These are phyloP conservation scores for Balearica regulorum DNA, from an alignment of 2,797 vertebrate genomes.

Conservation along the genomic window DNA sequence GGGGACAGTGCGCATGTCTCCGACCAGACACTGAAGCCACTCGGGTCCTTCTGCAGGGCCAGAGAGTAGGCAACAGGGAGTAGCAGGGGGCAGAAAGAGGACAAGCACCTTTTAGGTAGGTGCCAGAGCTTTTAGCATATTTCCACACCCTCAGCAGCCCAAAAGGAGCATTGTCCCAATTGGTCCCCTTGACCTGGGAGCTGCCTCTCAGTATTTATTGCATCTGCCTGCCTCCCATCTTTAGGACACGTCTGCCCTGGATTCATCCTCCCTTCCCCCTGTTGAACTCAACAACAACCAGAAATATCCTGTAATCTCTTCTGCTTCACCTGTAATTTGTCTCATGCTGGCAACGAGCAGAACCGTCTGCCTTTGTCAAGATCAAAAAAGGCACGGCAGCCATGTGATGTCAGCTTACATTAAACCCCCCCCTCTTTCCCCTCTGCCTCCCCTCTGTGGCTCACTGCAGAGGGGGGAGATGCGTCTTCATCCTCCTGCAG, in stretches of 20 bases:
- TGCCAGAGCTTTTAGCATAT: background rate
- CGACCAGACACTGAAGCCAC: background rate
- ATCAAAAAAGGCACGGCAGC: slow-evolving; percentile 10
- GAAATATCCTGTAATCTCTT: slow-evolving; percentile 57
- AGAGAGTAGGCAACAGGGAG: background rate
- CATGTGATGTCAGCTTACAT: slow-evolving; percentile 25
- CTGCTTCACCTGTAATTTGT: slow-evolving; percentile 62
- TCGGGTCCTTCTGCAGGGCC: background rate
- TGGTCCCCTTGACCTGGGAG: background rate
- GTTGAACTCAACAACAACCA: background rate
- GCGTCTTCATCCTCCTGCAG: background rate
- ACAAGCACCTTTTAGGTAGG: background rate
- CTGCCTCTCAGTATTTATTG: background rate
- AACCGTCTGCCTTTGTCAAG: slow-evolving; percentile 56
- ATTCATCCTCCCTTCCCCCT: background rate
- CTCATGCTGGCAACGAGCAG: background rate
- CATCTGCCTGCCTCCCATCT: background rate
- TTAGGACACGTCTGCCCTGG: background rate
- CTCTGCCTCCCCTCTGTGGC: background rate
- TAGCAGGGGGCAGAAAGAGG: background rate
- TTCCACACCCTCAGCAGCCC: background rate
- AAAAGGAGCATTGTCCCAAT: background rate
- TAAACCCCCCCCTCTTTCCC: background rate
- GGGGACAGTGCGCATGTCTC: background rate
- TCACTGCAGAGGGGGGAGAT: background rate